Evolutionary conservation across 1,140 invertebrate genomes (phyloP).

Genomic region (Procambarus clarkii): DNA sequence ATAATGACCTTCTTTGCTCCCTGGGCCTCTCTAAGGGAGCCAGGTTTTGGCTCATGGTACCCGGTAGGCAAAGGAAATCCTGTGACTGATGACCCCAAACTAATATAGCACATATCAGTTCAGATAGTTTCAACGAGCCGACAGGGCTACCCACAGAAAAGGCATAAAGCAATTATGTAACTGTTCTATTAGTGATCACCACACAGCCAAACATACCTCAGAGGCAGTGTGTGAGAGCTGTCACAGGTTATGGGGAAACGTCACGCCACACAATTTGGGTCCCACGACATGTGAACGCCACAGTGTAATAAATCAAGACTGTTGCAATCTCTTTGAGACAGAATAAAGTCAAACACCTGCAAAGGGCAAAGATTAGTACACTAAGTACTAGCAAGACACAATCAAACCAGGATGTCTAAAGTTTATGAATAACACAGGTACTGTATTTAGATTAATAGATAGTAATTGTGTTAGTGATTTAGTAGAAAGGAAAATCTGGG

Average conservation of each 20-base stretch:
- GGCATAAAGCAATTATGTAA: too few species aligned
- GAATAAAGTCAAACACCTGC: conserved; percentile 65
- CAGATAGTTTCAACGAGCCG: too few species aligned
- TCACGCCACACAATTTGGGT: conserved; percentile 52
- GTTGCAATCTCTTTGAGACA: conserved; percentile 39
- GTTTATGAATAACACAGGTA: not conserved
- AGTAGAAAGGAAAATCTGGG: not conserved
- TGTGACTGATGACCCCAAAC: too few species aligned
- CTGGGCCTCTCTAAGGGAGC: too few species aligned
- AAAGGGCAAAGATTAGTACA: conserved; percentile 52
- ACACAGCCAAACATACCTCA: conserved; percentile 23
- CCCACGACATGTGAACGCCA: conserved; percentile 54
- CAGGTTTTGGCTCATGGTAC: too few species aligned
- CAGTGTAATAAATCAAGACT: conserved; percentile 38
- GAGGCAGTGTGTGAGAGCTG: not conserved
- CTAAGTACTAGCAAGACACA: not conserved
- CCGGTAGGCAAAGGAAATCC: too few species aligned
- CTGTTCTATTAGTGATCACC: not conserved
- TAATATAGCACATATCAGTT: too few species aligned
- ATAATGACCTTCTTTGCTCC: too few species aligned
- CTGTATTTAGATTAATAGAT: not conserved
- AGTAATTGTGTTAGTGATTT: not conserved
- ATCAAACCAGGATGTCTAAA: too few species aligned
- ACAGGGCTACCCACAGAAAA: too few species aligned
- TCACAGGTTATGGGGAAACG: not conserved